These are phyloP conservation scores for Clitarchus hookeri DNA, from an alignment of 2,888 invertebrate genomes.

Conservation along the genomic window DNA sequence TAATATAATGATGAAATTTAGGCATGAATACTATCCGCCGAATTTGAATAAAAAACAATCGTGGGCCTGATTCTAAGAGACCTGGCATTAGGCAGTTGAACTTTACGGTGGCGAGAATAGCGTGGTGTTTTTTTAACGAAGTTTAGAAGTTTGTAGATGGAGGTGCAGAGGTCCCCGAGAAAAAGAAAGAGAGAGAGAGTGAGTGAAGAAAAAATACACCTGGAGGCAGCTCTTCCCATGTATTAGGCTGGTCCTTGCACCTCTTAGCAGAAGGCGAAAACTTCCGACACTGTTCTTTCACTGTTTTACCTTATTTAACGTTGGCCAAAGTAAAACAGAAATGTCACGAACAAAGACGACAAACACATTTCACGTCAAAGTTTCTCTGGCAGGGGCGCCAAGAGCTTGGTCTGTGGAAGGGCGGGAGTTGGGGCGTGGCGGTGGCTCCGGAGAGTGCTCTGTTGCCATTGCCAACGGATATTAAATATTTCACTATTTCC, in stretches of 20 bases:
- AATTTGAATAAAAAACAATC: too few relatives aligned
- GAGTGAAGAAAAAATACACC: neutral
- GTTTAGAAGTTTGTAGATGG: too few relatives aligned
- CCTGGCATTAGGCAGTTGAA: too few relatives aligned
- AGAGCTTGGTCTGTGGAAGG: neutral
- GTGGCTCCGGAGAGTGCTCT: neutral
- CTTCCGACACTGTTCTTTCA: neutral
- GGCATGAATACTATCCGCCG: too few relatives aligned
- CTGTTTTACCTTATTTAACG: neutral
- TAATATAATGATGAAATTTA: too few relatives aligned
- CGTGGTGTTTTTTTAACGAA: too few relatives aligned
- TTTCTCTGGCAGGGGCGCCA: neutral
- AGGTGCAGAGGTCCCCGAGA: neutral
- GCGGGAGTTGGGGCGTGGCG: neutral
- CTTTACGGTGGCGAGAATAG: too few relatives aligned
- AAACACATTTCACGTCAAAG: slow-evolving; percentile 5
- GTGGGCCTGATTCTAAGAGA: too few relatives aligned
- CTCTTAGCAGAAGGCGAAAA: neutral
- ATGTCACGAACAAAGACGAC: slow-evolving; percentile 10
- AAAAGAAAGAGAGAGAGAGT: neutral
- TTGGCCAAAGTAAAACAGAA: neutral
- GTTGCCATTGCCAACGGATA: slow-evolving; percentile 10
- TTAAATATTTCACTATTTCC: slow-evolving; percentile 2
- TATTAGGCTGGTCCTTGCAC: neutral
- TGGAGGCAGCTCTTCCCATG: neutral